Base-by-base conservation (phyloP, 1,140 invertebrate genomes). In the Diorhabda sublineata region DNA sequence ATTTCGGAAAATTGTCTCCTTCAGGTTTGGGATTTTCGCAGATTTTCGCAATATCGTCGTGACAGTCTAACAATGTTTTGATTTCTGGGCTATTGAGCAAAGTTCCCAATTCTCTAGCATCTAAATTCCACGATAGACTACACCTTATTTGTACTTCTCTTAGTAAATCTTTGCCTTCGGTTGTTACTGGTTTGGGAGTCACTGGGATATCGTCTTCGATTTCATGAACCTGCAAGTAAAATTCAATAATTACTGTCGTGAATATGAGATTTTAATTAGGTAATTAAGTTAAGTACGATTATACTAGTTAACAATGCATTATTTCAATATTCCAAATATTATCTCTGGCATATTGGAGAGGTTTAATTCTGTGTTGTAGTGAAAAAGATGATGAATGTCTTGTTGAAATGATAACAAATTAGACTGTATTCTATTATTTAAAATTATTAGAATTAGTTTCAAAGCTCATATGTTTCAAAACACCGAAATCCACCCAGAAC, bases 1-100 rank as follows among this genome's bases (percentile, higher is more conserved):
- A 69, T 66, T 76, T 78, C 58, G 77, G 71, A 43, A 70, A 80
- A 63, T 74, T 74, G 70, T 67, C 73, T 68, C 71, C 73, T 44
- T 65, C 58, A 7, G 67, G 69, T 59, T 73, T 72, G 45, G 72
- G 67, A 69, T 76, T 74, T 69, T 72, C 73, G 6, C 57, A 68
- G 6, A 68, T 69, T 62, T 81, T 70, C 5, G 88, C 87, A 60
- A 92, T 83, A 61, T 84, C 83, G 83, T 92, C 91, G 85, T 92
- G 90, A 7, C 88, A 87, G 69, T 90, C 86, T 45, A 92, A 75
- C 9, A 92, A 80, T 4, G 85, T 84, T 83, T 88, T 81, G 69
- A 86, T 76, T 79, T 86, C 82, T n/a, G 83, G 81, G 67, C 77
- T 80, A 64, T 74, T 75, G 42, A 87, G 71, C 57, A 87, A 76